Percentiles rank a stretch among this genome's conserved stretches.
Evolutionary conservation across 2,888 invertebrate species (phyloP).

Genomic region (Parnassius orleans): DNA sequence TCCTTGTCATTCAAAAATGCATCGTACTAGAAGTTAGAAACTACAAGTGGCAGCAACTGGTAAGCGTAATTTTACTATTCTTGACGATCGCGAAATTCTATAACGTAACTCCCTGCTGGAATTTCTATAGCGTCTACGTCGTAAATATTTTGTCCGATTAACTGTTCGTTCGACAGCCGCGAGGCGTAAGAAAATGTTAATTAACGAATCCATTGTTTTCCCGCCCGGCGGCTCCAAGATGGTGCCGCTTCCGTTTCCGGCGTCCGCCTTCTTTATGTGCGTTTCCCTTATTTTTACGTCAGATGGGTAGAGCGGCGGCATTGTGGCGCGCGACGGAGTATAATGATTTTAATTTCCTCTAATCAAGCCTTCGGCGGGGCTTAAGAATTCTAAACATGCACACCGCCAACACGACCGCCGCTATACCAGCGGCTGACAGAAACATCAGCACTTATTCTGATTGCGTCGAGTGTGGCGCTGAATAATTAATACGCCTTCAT

Average conservation of each 20-base stretch:
- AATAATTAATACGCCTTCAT: constrained; percentile 80
- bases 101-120: constrained; percentile 51
- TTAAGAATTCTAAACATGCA: constrained; percentile 81
- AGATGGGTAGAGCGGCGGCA: constrained; percentile 61
- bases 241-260: constrained; percentile 81
- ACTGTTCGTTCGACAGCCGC: constrained; percentile 81
- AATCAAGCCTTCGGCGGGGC: constrained; percentile 79
- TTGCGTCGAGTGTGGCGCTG: constrained; percentile 79
- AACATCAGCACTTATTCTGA: constrained; percentile 81
- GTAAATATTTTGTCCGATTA: constrained; percentile 82
- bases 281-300: constrained; percentile 78
- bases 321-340: constrained; percentile 72
- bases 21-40: too few species aligned
- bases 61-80: too few species aligned
- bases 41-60: too few species aligned
- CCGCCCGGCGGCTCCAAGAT: constrained; percentile 82
- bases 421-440: constrained; percentile 66
- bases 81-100: constrained; percentile 1
- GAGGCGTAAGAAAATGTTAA: constrained; percentile 88
- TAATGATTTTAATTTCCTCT: constrained; percentile 82
- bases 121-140: constrained; percentile 73
- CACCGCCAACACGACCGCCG: constrained; percentile 43
- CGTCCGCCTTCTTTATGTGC: constrained; percentile 78
- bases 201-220: constrained; percentile 89
- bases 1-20: too few species aligned